Percentiles rank a stretch among this genome's conserved stretches.
Conservation (phyloP, 2,888 invertebrate genomes). For the Kryphioiulus occultus region DNA sequence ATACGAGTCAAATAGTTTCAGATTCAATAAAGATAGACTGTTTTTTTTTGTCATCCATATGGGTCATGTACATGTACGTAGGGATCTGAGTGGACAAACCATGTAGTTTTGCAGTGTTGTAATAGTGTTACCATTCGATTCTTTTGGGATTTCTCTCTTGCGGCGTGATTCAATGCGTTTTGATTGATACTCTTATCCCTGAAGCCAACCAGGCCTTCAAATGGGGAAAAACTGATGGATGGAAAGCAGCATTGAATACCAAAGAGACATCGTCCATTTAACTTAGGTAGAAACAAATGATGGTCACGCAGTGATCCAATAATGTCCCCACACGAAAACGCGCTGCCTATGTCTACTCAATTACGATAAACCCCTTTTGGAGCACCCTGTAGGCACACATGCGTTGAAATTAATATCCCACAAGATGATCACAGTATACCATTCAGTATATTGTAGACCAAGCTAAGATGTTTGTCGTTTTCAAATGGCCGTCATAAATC, state of each 20-base stretch:
- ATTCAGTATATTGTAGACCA: not conserved
- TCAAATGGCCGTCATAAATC: not conserved
- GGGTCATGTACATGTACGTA: not conserved
- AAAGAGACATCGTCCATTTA: not conserved
- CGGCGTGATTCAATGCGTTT: not conserved
- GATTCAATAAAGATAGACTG: not conserved
- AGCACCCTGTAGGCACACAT: not conserved
- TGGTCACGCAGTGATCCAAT: not conserved
- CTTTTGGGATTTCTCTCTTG: not conserved
- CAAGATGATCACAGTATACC: not conserved
- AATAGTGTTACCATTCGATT: not conserved
- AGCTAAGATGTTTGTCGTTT: not conserved
- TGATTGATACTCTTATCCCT: conserved; percentile 24
- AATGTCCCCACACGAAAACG: not conserved
- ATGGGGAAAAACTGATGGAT: not conserved
- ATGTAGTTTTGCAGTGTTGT: not conserved
- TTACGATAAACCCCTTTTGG: too few species aligned
- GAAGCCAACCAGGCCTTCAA: conserved; percentile 30
- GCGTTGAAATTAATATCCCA: not conserved
- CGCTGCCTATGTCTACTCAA: not conserved
- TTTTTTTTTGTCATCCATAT: not conserved
- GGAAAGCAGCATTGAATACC: not conserved
- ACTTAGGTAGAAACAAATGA: not conserved
- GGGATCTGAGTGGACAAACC: not conserved
- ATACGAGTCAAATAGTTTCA: not conserved